phyloP scores from a whole-genome alignment of 2,113 vertebrate genomes.

The Isichthys henryi region DNA sequence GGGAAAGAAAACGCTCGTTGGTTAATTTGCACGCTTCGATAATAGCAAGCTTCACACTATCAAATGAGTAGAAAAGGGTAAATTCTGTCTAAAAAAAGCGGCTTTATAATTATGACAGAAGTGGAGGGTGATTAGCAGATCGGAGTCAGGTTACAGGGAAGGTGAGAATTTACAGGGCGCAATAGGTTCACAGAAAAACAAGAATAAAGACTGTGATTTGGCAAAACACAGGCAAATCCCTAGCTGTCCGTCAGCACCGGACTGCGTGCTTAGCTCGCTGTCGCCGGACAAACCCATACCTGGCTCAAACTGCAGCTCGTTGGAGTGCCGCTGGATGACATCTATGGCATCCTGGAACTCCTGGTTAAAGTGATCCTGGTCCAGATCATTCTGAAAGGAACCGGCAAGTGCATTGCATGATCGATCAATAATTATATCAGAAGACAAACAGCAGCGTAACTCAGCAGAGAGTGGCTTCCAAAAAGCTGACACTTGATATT shows the following conservation, averaged over 20 bases:
- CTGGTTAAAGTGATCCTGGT: constrained; percentile 75
- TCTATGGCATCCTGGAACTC: constrained; percentile 88
- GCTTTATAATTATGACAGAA: background rate
- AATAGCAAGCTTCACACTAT: background rate
- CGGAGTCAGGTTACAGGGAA: background rate
- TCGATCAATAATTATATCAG: background rate
- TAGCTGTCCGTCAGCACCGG: background rate
- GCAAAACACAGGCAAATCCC: background rate
- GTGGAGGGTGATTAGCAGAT: background rate
- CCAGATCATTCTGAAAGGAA: constrained; percentile 58
- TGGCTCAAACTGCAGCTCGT: constrained; percentile 55
- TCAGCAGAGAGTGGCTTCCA: background rate
- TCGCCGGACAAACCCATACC: constrained; percentile 32
- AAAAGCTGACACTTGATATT: background rate
- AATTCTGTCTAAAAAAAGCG: background rate
- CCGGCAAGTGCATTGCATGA: background rate
- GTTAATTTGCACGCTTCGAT: background rate
- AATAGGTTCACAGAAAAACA: background rate
- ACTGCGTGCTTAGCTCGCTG: background rate
- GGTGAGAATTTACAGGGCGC: background rate
- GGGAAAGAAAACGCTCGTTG: constrained; percentile 12
- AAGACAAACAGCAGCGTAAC: background rate
- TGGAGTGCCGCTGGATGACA: constrained; percentile 81
- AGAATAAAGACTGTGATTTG: background rate
- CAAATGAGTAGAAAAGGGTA: background rate